phyloP scores from a whole-genome alignment of 2,888 invertebrate genomes.

The Eristalinus sepulchralis region DNA sequence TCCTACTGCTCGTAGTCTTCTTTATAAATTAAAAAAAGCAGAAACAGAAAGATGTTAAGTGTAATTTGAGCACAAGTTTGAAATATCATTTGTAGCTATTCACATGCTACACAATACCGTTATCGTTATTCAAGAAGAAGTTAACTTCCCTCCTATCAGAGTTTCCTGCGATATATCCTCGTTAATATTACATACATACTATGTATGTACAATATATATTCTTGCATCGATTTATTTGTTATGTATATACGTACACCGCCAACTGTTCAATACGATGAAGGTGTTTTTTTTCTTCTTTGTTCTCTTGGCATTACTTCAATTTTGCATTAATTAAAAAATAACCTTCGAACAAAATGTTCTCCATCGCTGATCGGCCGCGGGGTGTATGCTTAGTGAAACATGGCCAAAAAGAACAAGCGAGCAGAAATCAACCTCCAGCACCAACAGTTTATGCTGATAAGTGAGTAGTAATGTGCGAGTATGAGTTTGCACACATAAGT shows the following conservation, averaged over 20 bases:
- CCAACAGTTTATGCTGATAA: conserved; percentile 3
- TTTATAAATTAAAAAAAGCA: too few species aligned
- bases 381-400: conserved; percentile 16
- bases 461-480: neutral
- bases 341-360: conserved; percentile 36
- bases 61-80: too few species aligned
- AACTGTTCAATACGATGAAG: neutral
- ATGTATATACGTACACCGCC: neutral
- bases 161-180: neutral
- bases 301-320: neutral
- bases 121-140: too few species aligned
- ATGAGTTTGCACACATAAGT: neutral
- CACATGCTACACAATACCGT: too few species aligned
- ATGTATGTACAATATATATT: too few species aligned
- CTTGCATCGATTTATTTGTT: conserved; percentile 10
- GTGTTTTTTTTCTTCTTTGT: neutral
- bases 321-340: conserved; percentile 23
- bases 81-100: too few species aligned
- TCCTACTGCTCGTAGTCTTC: too few species aligned
- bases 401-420: neutral
- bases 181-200: neutral
- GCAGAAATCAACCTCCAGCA: neutral
- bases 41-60: too few species aligned
- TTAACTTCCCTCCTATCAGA: neutral
- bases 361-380: neutral